These are phyloP conservation scores for Lithophane semibrunnea DNA, from an alignment of 2,888 invertebrate genomes.

Conservation along the genomic window DNA sequence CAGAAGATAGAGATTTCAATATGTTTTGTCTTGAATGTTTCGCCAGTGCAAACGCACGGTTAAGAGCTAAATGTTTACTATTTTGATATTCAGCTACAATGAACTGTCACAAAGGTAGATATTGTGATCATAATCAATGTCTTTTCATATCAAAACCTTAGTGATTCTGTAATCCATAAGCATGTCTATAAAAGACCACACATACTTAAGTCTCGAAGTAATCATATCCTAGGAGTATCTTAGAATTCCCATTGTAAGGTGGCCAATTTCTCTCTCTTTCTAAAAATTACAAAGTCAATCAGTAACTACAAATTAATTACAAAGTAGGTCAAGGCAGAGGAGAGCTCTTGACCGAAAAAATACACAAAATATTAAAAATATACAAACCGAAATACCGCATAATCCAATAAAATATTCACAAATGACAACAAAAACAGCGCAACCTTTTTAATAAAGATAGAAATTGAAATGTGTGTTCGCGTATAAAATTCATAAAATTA, in stretches of 20 bases:
- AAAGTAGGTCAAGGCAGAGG: slow-evolving; percentile 6
- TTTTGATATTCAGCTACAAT: neutral
- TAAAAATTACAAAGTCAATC: too few species aligned
- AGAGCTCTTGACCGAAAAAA: slow-evolving; percentile 6
- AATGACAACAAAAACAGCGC: slow-evolving; percentile 46
- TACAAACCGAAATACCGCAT: slow-evolving; percentile 25
- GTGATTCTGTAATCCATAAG: neutral
- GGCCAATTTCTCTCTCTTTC: neutral
- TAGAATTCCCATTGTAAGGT: neutral
- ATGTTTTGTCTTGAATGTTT: too few species aligned
- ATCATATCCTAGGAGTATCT: too few species aligned
- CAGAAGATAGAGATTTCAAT: too few species aligned
- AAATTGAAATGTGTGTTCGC: slow-evolving; percentile 61
- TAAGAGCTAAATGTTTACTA: neutral
- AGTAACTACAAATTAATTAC: neutral
- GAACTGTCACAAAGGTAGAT: neutral
- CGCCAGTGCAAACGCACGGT: too few species aligned
- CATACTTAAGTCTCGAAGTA: too few species aligned
- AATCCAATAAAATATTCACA: slow-evolving; percentile 53
- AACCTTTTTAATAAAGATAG: slow-evolving; percentile 58
- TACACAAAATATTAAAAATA: slow-evolving; percentile 19
- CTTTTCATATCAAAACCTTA: neutral
- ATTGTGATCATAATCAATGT: neutral
- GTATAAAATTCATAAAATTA: slow-evolving; percentile 68
- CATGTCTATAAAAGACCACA: neutral